A percentile compares a stretch with the other conserved stretches of the same genome.
Evolutionary conservation across 2,113 vertebrate genomes (phyloP).

Genomic region (Calidris pygmaea): DNA sequence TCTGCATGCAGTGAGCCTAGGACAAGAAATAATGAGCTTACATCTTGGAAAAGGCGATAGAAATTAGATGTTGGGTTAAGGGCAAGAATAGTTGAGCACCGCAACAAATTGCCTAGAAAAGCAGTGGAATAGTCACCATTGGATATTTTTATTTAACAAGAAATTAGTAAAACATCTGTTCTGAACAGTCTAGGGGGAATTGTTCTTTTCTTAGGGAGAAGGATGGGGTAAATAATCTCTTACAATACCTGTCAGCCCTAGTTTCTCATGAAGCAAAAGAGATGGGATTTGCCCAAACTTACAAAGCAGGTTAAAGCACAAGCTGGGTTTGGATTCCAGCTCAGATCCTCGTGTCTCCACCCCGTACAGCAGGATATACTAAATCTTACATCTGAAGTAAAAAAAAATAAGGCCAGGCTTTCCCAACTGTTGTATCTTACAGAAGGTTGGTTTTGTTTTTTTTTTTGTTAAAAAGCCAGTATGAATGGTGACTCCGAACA

Average conservation of each 20-base stretch:
- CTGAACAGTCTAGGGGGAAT: not conserved
- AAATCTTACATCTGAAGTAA: not conserved
- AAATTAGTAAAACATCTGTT: not conserved
- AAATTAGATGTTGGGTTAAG: not conserved
- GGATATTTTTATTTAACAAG: not conserved
- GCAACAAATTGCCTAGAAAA: not conserved
- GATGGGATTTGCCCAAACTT: not conserved
- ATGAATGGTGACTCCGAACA: not conserved
- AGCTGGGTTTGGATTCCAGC: not conserved
- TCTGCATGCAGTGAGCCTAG: not conserved
- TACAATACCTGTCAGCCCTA: not conserved
- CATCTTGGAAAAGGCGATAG: not conserved
- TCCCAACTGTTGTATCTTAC: not conserved
- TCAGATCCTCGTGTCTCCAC: not conserved
- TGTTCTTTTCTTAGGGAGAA: not conserved
- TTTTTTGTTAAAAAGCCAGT: not conserved
- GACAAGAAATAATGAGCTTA: conserved; percentile 44
- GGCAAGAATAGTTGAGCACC: not conserved
- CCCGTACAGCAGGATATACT: not conserved
- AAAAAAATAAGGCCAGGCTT: not conserved
- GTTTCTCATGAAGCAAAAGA: not conserved
- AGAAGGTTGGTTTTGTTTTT: not conserved
- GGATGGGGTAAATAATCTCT: not conserved
- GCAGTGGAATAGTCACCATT: not conserved
- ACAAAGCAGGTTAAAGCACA: not conserved